Evolutionary conservation across 2,113 vertebrate genomes (phyloP).

Genomic region (Agapornis roseicollis): DNA sequence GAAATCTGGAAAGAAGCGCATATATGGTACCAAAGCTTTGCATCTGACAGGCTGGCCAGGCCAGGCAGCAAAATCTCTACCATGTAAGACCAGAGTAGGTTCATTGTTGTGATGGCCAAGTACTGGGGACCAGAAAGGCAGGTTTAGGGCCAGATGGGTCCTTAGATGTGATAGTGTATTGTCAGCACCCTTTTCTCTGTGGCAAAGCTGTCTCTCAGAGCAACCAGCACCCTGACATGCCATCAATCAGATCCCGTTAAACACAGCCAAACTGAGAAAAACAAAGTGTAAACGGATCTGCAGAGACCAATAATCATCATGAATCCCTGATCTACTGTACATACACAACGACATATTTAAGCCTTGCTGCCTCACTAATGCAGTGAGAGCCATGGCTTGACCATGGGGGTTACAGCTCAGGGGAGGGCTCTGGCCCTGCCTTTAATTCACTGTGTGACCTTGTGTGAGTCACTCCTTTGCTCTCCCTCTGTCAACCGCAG

Average conservation of each 20-base stretch:
- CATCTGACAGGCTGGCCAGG: neutral
- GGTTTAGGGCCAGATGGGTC: neutral
- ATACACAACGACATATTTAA: neutral
- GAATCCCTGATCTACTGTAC: neutral
- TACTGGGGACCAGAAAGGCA: neutral
- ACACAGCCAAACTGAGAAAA: conserved; percentile 19
- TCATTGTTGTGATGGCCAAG: neutral
- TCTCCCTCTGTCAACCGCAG: neutral
- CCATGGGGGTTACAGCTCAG: neutral
- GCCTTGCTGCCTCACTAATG: neutral
- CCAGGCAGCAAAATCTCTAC: neutral
- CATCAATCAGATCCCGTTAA: neutral
- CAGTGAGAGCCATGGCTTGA: neutral
- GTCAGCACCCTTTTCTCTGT: neutral
- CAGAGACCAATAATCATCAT: conserved; percentile 18
- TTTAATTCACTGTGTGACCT: conserved; percentile 44
- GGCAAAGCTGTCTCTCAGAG: neutral
- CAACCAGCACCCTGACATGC: neutral
- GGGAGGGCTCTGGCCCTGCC: conserved; percentile 2
- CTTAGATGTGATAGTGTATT: neutral
- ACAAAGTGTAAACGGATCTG: conserved; percentile 28
- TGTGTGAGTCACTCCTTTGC: neutral
- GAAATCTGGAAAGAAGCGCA: neutral
- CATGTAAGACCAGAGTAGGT: neutral
- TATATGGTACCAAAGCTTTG: neutral